Evolutionary conservation across 2,888 invertebrate species (phyloP), one percentile per base, ranked within the genome.

Genomic region (Pseudococcus longispinus): DNA sequence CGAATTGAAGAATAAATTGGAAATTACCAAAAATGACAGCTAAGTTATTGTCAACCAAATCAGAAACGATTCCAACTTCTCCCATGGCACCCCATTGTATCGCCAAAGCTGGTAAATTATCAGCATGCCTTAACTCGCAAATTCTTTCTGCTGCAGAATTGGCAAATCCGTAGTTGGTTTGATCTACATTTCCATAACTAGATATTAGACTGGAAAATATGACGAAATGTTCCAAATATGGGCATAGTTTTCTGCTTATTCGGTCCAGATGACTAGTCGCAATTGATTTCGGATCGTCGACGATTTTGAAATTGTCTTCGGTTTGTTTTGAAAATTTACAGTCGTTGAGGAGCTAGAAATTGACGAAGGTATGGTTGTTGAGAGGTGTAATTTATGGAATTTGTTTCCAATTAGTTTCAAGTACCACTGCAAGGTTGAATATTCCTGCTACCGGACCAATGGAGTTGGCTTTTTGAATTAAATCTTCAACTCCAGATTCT

Each of bases 21-120:
- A 65, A 46, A 32, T 9, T 46, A 83, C 83, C 46, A 88, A 94
- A 93, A 42, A 94, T 90, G 88, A 94, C 94, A 32, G 93, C 92
- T 88, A 94, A 93, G 1, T 94, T 93, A 88, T 94, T 94, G 88
- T 93, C 89, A 89, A 89, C 90, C 55, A 93, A 93, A 74, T 93
- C 91, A 4, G 93, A 92, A 83, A 70, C 29, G 6, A 93, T 91
- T 89, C 95, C 94, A 87, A 95, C 95, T 91, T 98, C 97, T 84
- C 96, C 98, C 85, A 98, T 93, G 46, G 96, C 97, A 60, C 98
- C 97, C 97, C 97, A 98, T 90, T 98, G 96, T 11, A 98, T 93
- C 1, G 97, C 97, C 88, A 96, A 91, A 0, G 93, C 97, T 0
- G 96, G 96, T 0, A 94, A 92, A 0, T 96, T 95, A 11, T 94